Percentiles rank a stretch among this genome's conserved stretches.
phyloP scores from a whole-genome alignment of 2,888 invertebrate genomes.

The Rugalucina vietnamica region DNA sequence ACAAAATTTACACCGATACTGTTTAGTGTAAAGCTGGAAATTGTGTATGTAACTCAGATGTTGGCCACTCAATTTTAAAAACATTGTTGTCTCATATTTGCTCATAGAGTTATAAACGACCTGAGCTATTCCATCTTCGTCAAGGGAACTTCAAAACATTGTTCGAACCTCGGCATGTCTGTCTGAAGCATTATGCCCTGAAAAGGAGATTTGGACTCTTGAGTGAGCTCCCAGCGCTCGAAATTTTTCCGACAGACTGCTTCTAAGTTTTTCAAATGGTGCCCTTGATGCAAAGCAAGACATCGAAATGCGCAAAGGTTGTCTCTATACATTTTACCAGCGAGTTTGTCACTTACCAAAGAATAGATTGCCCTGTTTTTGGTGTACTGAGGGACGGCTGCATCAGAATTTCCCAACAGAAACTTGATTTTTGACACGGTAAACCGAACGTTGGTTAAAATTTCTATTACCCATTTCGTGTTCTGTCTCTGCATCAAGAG shows the following conservation, averaged over 20 bases:
- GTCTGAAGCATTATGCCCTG: background rate
- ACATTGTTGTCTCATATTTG: background rate
- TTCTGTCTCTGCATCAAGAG: background rate
- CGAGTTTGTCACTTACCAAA: background rate
- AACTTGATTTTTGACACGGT: background rate
- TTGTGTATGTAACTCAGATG: conserved; percentile 25
- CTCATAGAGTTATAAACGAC: too few relatives aligned
- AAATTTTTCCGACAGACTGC: background rate
- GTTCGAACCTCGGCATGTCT: conserved; percentile 16
- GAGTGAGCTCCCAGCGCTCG: background rate
- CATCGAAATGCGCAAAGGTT: background rate
- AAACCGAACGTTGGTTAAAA: background rate
- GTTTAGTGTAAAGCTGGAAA: background rate
- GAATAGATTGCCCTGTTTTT: background rate
- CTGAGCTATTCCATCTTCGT: conserved; percentile 8
- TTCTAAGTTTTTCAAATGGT: background rate
- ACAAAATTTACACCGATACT: conserved; percentile 15
- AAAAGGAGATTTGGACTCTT: background rate
- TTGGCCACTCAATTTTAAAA: conserved; percentile 22
- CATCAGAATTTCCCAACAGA: background rate
- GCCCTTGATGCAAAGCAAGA: too few relatives aligned
- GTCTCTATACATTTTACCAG: background rate
- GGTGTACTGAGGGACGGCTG: background rate
- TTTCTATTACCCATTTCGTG: background rate
- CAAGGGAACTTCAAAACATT: conserved; percentile 12